A percentile compares a stretch with the other conserved stretches of the same genome.
These are phyloP conservation scores for Ceratina calcarata DNA, from an alignment of 1,140 invertebrate genomes.

Conservation along the genomic window DNA sequence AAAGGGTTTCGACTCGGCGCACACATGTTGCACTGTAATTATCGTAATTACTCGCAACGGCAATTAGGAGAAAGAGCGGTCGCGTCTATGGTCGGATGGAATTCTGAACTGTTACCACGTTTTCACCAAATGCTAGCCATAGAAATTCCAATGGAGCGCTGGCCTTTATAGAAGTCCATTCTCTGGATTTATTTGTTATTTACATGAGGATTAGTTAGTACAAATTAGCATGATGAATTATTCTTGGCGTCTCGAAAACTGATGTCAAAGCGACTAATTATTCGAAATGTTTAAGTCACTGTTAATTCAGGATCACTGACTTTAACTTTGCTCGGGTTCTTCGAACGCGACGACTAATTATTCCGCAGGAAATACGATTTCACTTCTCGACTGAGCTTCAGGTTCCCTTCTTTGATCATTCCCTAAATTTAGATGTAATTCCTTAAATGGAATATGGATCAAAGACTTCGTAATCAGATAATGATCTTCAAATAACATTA, in stretches of 20 bases:
- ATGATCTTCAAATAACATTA: too few species aligned
- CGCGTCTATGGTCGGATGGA: not conserved
- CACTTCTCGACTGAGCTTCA: not conserved
- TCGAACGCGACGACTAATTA: conserved; percentile 24
- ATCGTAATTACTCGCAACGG: not conserved
- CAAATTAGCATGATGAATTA: conserved; percentile 28
- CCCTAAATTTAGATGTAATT: not conserved
- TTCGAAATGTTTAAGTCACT: too few species aligned
- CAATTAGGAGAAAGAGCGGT: not conserved
- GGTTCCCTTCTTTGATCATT: not conserved
- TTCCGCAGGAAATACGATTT: not conserved
- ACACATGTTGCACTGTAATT: not conserved
- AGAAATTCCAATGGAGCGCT: too few species aligned
- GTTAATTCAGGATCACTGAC: too few species aligned
- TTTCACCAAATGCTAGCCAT: not conserved
- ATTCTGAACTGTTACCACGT: not conserved
- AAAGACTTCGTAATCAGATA: too few species aligned
- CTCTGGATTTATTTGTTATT: conserved; percentile 16
- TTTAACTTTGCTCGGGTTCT: too few species aligned
- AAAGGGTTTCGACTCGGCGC: too few species aligned
- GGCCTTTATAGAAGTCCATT: too few species aligned
- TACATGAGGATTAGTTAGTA: not conserved
- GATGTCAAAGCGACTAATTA: not conserved
- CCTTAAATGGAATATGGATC: too few species aligned
- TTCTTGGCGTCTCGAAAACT: not conserved